These are phyloP conservation scores for Belonocnema kinseyi DNA, from an alignment of 1,140 invertebrate species.

Conservation along the genomic window DNA sequence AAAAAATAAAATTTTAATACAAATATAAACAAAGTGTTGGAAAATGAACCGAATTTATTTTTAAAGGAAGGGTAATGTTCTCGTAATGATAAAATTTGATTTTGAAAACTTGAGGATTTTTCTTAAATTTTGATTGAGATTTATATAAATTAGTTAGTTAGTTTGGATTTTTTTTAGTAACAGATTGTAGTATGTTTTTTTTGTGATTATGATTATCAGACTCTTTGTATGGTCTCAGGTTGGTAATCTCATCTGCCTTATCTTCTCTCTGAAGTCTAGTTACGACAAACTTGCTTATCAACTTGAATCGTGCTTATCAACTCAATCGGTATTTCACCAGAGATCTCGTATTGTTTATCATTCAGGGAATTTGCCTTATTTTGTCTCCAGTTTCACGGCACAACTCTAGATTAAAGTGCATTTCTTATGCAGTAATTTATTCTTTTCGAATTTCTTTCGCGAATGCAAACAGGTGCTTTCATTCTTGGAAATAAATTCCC, in stretches of 20 bases:
- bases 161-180: not conserved
- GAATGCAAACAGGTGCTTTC: not conserved
- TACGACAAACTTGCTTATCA: constrained; percentile 17
- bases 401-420: constrained; percentile 1
- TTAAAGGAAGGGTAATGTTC: too few species aligned
- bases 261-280: constrained; percentile 21
- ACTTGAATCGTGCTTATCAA: constrained; percentile 28
- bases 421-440: not conserved
- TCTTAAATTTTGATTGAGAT: not conserved
- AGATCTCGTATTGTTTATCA: constrained; percentile 8
- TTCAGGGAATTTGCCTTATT: constrained; percentile 19
- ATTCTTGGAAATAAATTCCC: too few species aligned
- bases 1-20: too few species aligned
- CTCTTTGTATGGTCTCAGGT: not conserved
- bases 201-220: not conserved
- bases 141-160: constrained; percentile 1
- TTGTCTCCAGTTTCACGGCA: not conserved
- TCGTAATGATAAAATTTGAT: too few species aligned
- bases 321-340: constrained; percentile 24
- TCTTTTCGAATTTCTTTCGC: not conserved
- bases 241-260: constrained; percentile 23
- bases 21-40: too few species aligned
- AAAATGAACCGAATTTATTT: too few species aligned
- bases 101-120: too few species aligned
- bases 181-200: not conserved